These are phyloP conservation scores for Naja naja DNA, from an alignment of 2,113 vertebrate species.

Conservation along the genomic window DNA sequence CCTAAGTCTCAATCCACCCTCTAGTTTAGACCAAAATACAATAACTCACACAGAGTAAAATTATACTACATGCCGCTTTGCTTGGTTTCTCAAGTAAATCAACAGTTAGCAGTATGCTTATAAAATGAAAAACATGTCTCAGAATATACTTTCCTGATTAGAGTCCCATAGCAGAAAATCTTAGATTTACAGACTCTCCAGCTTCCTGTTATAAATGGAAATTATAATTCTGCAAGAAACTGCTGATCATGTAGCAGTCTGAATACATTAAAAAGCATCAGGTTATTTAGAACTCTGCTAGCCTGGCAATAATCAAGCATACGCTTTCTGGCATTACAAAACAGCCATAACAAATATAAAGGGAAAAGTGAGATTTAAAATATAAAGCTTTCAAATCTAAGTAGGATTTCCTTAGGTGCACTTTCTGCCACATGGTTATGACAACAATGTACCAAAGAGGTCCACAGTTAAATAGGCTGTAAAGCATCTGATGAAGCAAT, in stretches of 20 bases:
- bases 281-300: conserved; percentile 9
- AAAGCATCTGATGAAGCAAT: background rate
- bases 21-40: background rate
- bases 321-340: conserved; percentile 20
- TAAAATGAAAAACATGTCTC: conserved; percentile 25
- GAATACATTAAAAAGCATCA: conserved; percentile 5
- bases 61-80: conserved; percentile 10
- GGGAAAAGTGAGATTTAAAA: conserved; percentile 11
- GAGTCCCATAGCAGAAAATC: conserved; percentile 8
- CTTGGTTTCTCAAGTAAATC: background rate
- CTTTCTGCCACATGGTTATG: background rate
- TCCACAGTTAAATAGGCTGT: background rate
- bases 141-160: conserved; percentile 30
- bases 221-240: conserved; percentile 13
- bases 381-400: rapidly evolving
- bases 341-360: background rate
- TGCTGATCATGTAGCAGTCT: background rate
- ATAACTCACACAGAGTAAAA: conserved; percentile 4
- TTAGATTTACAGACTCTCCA: conserved; percentile 18
- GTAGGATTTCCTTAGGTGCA: background rate
- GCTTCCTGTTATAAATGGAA: conserved; percentile 28
- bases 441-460: background rate
- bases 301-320: background rate
- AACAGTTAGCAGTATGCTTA: background rate
- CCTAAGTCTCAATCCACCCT: conserved; percentile 2